Evolutionary conservation across 2,113 vertebrate genomes (phyloP).

Genomic region (Tympanuchus pallidicinctus): DNA sequence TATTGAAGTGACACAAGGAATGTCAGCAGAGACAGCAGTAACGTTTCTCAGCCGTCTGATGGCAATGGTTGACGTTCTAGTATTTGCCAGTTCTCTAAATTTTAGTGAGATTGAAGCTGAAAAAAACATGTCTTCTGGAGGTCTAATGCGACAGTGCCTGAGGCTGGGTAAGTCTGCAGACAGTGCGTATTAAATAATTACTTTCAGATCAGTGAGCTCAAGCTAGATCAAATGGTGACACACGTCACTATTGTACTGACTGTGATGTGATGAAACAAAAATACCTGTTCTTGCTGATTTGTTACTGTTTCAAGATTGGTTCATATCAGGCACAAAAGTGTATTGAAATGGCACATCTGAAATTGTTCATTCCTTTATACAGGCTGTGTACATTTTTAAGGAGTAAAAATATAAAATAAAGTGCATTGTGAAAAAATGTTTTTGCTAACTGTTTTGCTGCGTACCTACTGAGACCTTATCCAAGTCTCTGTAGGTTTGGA

Average conservation of each 20-base stretch:
- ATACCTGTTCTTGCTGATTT: not conserved
- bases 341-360: not conserved
- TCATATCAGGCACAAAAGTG: not conserved
- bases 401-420: not conserved
- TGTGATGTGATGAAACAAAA: not conserved
- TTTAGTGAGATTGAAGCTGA: conserved; percentile 98
- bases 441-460: not conserved
- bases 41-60: conserved; percentile 96
- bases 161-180: conserved; percentile 87
- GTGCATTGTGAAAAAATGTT: not conserved
- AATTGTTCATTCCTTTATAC: not conserved
- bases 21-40: conserved; percentile 95
- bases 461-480: not conserved
- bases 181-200: conserved; percentile 27
- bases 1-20: conserved; percentile 96
- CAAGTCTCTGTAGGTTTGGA: not conserved
- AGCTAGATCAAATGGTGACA: not conserved
- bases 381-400: not conserved
- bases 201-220: conserved; percentile 1
- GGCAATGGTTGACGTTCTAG: conserved; percentile 97
- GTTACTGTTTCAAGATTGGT: not conserved
- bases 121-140: conserved; percentile 99
- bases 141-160: conserved; percentile 96
- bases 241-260: not conserved
- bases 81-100: conserved; percentile 97